Evolutionary conservation across 2,888 invertebrate genomes (phyloP), one percentile per base, ranked within the genome.

Genomic region (Lampropteryx suffumata): DNA sequence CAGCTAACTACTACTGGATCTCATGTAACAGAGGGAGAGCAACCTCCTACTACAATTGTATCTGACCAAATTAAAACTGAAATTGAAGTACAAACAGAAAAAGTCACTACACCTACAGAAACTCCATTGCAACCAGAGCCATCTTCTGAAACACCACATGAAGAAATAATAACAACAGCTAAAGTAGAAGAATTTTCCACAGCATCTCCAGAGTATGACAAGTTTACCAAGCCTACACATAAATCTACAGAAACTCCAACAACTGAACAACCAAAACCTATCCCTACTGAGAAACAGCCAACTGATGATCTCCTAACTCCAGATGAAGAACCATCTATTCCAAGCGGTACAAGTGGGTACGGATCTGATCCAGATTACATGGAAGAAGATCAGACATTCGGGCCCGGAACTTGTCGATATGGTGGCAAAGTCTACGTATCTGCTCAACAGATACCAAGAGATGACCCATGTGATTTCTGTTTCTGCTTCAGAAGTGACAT

Each of bases 401-500:
- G 97, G 26, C 97, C 97, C 10, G 97, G 97, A 63, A 97, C 97
- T 40, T 98, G 98, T 72, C 92, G 97, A 67, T 98, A 97, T 69
- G 96, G 97, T 50, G 97, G 97, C 67, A 97, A 97, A 86, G 94
- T 97, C 37, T 98, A 97, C 80, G 96, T 97, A 32, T 97, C 97
- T 1, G 98, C 98, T 1, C 97, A 98, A 85, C 98, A 98, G 88
- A 97, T 98, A 71, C 97, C 97, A 30, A 92, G 98, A 65, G 97
- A 97, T 67, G 97, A 98, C 89, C 97, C 98, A 14, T 98, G 98
- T 79, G 97, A 98, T 78, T 98, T 98, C 91, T 98, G 98, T 85
- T 98, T 98, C 94, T 98, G 98, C 91, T 98, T 98, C 92, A 93
- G 98, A 82, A 97, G 97, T 79, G 97, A 98, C 76, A 98, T 98